A percentile compares a stretch with the other conserved stretches of the same genome.
These are phyloP conservation scores for Caenorhabditis brenneri DNA, from an alignment of 1,140 invertebrate genomes.

Conservation along the genomic window DNA sequence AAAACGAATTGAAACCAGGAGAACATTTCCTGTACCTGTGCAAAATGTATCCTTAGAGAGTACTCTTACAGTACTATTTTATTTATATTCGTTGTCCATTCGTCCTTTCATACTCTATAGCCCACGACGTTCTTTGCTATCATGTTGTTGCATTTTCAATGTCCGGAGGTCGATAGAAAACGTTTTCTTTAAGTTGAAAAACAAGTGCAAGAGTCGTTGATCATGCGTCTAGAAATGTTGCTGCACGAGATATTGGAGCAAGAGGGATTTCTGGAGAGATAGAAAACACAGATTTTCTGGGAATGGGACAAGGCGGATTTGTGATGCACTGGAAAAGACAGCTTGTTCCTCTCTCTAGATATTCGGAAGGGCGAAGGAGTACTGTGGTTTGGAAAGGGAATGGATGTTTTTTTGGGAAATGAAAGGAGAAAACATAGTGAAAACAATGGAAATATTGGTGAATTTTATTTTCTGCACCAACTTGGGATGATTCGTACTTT, in stretches of 20 bases:
- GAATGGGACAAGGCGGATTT: background rate
- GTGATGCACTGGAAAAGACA: background rate
- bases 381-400: background rate
- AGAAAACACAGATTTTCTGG: too few species aligned
- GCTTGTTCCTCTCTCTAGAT: background rate
- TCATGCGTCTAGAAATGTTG: background rate
- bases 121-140: background rate
- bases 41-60: background rate
- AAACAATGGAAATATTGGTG: background rate
- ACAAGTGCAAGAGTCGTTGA: slow-evolving; percentile 10
- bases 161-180: background rate
- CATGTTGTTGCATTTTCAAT: background rate
- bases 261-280: background rate
- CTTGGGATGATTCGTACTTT: too few species aligned
- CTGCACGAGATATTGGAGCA: background rate
- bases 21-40: background rate
- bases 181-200: background rate
- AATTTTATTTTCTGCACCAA: too few species aligned
- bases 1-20: background rate
- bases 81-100: background rate
- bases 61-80: background rate
- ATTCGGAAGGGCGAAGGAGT: background rate
- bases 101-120: background rate
- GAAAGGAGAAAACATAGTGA: background rate
- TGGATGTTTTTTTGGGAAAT: background rate